These are phyloP conservation scores for Kradibia gibbosae DNA, from an alignment of 1,140 invertebrate genomes.

Conservation along the genomic window DNA sequence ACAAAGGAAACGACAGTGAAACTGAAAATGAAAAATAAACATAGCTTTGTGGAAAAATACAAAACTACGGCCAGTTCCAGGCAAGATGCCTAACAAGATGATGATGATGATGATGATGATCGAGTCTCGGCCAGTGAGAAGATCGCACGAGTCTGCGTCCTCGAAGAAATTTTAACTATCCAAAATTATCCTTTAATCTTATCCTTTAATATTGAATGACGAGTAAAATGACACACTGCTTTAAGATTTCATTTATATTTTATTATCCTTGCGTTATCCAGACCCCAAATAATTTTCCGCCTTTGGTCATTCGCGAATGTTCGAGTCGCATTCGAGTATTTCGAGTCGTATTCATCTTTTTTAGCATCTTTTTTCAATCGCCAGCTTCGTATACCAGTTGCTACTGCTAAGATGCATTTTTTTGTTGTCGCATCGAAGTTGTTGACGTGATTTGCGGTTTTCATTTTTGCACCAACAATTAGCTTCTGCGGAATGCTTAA, in stretches of 20 bases:
- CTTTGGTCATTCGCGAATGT: background rate
- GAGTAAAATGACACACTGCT: background rate
- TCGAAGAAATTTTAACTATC: background rate
- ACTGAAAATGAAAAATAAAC: too few species aligned
- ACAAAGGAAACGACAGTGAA: background rate
- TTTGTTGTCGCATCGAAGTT: too few species aligned
- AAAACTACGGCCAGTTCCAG: background rate
- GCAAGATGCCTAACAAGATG: background rate
- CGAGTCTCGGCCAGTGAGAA: background rate
- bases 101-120: background rate
- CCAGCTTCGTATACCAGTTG: too few species aligned
- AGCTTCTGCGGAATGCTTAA: too few species aligned
- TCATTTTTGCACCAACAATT: too few species aligned
- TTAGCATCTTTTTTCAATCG: too few species aligned
- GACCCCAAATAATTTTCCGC: too few species aligned
- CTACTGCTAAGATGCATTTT: too few species aligned
- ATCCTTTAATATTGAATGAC: background rate
- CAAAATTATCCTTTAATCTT: constrained; percentile 9
- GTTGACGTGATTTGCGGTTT: too few species aligned
- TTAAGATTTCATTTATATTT: background rate
- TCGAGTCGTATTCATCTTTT: too few species aligned
- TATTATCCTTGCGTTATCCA: background rate
- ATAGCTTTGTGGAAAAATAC: background rate
- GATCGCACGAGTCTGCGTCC: background rate
- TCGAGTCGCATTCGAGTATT: background rate